Evolutionary conservation across 92 coral and sea anemone species (phyloP), one percentile per base, ranked within the genome.

Genomic region (Heliopora coerulea): DNA sequence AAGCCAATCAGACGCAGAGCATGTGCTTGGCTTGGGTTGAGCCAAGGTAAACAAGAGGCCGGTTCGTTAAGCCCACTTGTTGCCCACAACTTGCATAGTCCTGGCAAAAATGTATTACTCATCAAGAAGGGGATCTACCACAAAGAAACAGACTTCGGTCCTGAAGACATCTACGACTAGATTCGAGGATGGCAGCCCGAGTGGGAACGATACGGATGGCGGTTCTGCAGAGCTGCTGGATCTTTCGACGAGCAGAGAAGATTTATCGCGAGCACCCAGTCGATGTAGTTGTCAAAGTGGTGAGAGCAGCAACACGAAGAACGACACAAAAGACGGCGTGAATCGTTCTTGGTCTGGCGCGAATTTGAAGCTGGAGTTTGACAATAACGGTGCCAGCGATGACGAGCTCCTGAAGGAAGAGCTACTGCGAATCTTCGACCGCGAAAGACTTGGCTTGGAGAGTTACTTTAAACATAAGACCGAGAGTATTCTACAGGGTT

Each of bases 381-480:
- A 72, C 7, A 59, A 34, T 14, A 58, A 52, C 34, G 62, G 25
- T 15, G 64, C 60, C 61, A 61, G 60, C 60, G 70, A 89, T 63
- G 96, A 89, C 40, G 90, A 86, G 49, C 76, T 68, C 20, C 68
- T 92, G 27, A 89, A 90, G 32, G 89, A 91, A 18, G 97, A 92
- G 35, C 77, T 92, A 42, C 65, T 92, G 37, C 79, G 88, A 50
- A 92, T 92, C 40, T 92, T 92, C 78, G 97, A 92, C 49, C 91
- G 97, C 4, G 97, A 92, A 61, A 62, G 89, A 30, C 19, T 74
- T 15, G 82, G 93, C 0, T 60, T 92, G 28, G 97, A 88, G 62
- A 75, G 56, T 74, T 89, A 83, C 54, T 92, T 87, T 74, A 92
- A 90, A 32, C 84, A 81, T 31, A 88, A 86, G 62, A 90, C 91